Evolutionary conservation across 1,140 invertebrate genomes (phyloP).

Genomic region (Kradibia gibbosae): DNA sequence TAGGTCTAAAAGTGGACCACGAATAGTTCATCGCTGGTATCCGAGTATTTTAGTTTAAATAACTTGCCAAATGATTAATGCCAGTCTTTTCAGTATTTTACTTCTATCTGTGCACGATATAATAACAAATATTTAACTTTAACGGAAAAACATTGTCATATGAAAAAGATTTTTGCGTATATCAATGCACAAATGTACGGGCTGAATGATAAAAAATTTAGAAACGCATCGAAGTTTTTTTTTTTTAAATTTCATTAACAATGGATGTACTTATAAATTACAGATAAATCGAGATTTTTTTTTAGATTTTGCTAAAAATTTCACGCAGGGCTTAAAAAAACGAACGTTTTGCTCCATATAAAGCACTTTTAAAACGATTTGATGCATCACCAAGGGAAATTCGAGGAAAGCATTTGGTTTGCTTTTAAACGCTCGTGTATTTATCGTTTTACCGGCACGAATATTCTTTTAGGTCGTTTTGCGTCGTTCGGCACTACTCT

Average conservation of each 20-base stretch:
- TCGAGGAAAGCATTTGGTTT: slow-evolving; percentile 50
- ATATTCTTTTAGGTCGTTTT: slow-evolving; percentile 33
- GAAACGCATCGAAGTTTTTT: neutral
- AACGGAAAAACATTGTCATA: too few relatives aligned
- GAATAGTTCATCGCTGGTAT: too few relatives aligned
- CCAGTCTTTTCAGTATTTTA: too few relatives aligned
- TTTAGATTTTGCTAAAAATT: slow-evolving; percentile 7
- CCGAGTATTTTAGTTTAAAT: too few relatives aligned
- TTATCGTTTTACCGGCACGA: slow-evolving; percentile 47
- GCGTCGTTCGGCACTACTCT: slow-evolving; percentile 42
- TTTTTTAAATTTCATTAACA: neutral
- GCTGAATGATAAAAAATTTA: neutral
- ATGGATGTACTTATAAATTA: neutral
- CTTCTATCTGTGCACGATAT: too few relatives aligned
- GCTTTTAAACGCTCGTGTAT: slow-evolving; percentile 51
- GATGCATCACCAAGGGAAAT: slow-evolving; percentile 46
- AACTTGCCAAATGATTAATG: too few relatives aligned
- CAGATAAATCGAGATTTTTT: neutral
- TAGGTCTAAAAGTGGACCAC: too few relatives aligned
- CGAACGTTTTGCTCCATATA: slow-evolving; percentile 34
- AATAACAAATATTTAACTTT: too few relatives aligned
- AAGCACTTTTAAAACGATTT: slow-evolving; percentile 52
- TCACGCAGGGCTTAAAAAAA: slow-evolving; percentile 30
- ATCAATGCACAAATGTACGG: neutral
- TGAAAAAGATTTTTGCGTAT: too few relatives aligned